These are phyloP conservation scores for Zaprionus tsacasi DNA, from an alignment of 1,140 invertebrate species.

Conservation along the genomic window DNA sequence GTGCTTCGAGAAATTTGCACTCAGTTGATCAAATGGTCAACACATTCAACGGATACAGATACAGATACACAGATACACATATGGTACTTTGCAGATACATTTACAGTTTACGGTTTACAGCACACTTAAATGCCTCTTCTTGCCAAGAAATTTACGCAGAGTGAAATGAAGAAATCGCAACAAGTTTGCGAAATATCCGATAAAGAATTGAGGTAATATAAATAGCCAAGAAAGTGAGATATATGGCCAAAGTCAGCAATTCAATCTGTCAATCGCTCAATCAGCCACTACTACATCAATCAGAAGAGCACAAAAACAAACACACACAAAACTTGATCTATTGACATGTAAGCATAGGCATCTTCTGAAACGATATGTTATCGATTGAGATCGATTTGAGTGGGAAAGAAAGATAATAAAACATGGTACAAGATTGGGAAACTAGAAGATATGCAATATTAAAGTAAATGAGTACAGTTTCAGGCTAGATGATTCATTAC, in stretches of 20 bases:
- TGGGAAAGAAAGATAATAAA: neutral
- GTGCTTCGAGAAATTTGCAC: constrained; percentile 74
- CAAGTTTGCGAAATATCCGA: constrained; percentile 71
- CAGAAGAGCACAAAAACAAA: neutral
- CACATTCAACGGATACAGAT: constrained; percentile 50
- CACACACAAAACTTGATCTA: constrained; percentile 37
- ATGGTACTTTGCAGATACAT: constrained; percentile 46
- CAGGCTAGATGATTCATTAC: neutral
- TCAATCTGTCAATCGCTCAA: constrained; percentile 19
- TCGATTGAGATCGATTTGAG: neutral
- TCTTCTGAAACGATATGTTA: constrained; percentile 3
- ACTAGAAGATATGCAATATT: neutral
- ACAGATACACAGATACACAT: constrained; percentile 34
- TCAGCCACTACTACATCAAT: constrained; percentile 6
- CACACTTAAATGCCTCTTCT: constrained; percentile 66
- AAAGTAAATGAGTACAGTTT: neutral
- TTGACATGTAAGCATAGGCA: constrained; percentile 44
- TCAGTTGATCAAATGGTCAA: constrained; percentile 73
- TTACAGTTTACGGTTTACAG: constrained; percentile 24
- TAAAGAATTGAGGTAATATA: constrained; percentile 75
- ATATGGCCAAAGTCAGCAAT: constrained; percentile 37
- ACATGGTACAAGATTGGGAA: neutral
- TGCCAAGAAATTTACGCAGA: constrained; percentile 71
- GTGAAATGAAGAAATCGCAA: constrained; percentile 64
- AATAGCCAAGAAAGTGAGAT: constrained; percentile 63